Percentiles rank a stretch among this genome's conserved stretches.
phyloP scores from a whole-genome alignment of 2,113 vertebrate species.

The Gavia stellata region DNA sequence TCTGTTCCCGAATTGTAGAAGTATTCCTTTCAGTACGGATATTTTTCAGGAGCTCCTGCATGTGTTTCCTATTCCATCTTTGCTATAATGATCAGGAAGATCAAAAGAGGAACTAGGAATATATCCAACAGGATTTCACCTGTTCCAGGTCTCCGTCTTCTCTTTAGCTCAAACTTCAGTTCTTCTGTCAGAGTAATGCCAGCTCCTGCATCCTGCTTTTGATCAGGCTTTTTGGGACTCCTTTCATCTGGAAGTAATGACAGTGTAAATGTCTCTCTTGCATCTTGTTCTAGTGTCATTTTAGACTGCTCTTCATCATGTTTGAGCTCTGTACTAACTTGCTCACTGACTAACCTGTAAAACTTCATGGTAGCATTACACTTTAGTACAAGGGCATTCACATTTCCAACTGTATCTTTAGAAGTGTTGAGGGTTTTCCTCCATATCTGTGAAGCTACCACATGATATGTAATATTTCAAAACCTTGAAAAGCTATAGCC shows the following conservation, averaged over 20 bases:
- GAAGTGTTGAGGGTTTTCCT: not conserved
- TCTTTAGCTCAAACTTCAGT: not conserved
- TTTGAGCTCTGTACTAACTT: not conserved
- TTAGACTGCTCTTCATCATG: not conserved
- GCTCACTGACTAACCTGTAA: too few species aligned
- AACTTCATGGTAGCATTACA: too few species aligned
- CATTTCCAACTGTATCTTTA: not conserved
- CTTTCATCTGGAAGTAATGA: not conserved
- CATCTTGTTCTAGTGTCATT: not conserved
- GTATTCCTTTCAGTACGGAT: not conserved
- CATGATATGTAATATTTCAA: not conserved
- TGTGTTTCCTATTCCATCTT: not conserved
- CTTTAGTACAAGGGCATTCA: not conserved
- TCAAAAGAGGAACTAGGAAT: not conserved
- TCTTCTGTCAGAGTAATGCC: not conserved
- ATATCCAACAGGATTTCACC: not conserved
- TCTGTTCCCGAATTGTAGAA: not conserved
- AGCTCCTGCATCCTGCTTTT: not conserved
- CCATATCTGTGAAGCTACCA: not conserved
- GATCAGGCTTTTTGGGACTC: not conserved
- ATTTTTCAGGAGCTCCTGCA: not conserved
- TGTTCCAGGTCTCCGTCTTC: fast-evolving
- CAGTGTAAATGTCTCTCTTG: fast-evolving
- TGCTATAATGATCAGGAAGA: not conserved
- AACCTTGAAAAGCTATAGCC: not conserved